These are phyloP conservation scores for Notechis scutatus DNA, from an alignment of 2,113 vertebrate species.

Conservation along the genomic window DNA sequence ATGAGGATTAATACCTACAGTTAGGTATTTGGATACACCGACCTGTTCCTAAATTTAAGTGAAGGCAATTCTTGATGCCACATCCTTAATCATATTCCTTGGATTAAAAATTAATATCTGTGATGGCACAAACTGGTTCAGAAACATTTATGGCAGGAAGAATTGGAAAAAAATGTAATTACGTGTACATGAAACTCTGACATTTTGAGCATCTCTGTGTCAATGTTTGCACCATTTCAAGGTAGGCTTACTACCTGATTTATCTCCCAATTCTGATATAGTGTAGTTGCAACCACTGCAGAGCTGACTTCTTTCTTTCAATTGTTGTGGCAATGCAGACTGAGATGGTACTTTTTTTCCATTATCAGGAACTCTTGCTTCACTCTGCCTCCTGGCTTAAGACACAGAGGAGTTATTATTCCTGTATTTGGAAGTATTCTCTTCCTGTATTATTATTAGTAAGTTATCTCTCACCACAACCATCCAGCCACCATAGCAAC, in stretches of 20 bases:
- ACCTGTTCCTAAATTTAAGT: neutral
- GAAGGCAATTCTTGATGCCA: neutral
- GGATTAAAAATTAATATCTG: neutral
- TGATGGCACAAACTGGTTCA: neutral
- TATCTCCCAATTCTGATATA: neutral
- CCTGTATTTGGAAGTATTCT: neutral
- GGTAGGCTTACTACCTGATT: neutral
- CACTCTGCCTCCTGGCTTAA: neutral
- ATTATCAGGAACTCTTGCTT: neutral
- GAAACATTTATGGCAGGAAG: neutral
- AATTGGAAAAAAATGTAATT: neutral
- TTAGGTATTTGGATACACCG: neutral
- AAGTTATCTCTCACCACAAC: no score
- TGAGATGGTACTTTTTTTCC: neutral
- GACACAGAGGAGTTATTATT: neutral
- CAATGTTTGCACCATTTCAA: no score
- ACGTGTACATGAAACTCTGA: neutral
- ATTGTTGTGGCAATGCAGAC: neutral
- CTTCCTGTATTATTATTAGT: neutral
- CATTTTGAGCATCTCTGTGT: neutral
- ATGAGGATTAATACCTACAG: neutral
- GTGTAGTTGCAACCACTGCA: neutral
- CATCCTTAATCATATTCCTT: neutral
- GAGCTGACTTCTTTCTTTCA: neutral
- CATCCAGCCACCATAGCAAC: neutral